phyloP scores from a whole-genome alignment of 2,797 vertebrate genomes.

The Pogoniulus pusillus region DNA sequence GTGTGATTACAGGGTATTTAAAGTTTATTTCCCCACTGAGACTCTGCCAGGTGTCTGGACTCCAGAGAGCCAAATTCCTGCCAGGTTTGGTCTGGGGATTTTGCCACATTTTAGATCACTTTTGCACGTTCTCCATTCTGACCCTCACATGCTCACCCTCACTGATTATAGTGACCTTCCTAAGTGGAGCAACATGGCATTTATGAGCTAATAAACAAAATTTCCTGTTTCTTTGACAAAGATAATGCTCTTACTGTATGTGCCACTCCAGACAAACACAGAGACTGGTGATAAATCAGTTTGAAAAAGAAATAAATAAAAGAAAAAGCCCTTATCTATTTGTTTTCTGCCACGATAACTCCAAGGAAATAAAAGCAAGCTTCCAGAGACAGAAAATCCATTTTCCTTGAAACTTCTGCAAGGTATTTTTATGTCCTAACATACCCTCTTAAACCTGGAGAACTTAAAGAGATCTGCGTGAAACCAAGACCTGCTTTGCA shows the following conservation, averaged over 20 bases:
- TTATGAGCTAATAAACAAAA: background rate
- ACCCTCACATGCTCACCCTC: background rate
- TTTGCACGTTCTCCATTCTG: background rate
- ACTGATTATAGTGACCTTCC: background rate
- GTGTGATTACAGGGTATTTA: background rate
- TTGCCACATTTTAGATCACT: accelerated
- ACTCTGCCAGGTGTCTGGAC: background rate
- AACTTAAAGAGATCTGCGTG: background rate
- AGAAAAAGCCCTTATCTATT: accelerated
- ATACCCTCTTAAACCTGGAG: background rate
- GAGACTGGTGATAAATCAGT: background rate
- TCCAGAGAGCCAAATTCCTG: background rate
- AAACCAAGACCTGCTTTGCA: background rate
- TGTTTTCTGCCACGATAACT: background rate
- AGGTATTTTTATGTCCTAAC: background rate
- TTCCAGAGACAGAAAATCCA: accelerated
- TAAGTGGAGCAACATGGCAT: background rate
- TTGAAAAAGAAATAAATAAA: accelerated
- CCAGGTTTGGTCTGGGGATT: background rate
- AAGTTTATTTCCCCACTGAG: background rate
- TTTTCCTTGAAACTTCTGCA: background rate
- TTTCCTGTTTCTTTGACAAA: background rate
- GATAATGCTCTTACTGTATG: background rate
- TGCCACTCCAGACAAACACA: background rate
- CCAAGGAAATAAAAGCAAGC: background rate